These are phyloP conservation scores for Electrophaes corylata DNA, from an alignment of 2,888 invertebrate species.

Conservation along the genomic window DNA sequence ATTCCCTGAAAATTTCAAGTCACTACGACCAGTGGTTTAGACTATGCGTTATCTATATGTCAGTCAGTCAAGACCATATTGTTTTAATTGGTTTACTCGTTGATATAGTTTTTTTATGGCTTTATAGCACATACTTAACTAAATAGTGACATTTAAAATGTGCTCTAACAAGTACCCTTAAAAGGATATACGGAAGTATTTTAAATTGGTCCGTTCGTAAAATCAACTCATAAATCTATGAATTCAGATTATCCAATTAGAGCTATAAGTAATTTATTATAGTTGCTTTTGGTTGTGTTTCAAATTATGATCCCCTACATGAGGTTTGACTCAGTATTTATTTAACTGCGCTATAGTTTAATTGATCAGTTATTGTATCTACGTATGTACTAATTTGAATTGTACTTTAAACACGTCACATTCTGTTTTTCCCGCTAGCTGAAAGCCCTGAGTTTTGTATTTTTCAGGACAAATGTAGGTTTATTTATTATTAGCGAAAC, in stretches of 20 bases:
- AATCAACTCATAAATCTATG: conserved; percentile 39
- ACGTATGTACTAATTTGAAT: not conserved
- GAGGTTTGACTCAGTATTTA: not conserved
- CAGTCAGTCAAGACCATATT: too few relatives aligned
- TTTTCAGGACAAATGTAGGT: too few relatives aligned
- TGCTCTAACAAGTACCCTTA: conserved; percentile 22
- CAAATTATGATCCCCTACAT: conserved; percentile 12
- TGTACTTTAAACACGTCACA: too few relatives aligned
- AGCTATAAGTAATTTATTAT: conserved; percentile 44
- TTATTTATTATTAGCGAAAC: too few relatives aligned
- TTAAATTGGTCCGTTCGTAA: conserved; percentile 29
- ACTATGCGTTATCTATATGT: too few relatives aligned
- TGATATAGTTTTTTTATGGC: not conserved
- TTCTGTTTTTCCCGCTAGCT: too few relatives aligned
- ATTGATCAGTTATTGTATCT: not conserved
- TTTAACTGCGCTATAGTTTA: too few relatives aligned
- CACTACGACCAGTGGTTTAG: too few relatives aligned
- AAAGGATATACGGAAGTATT: conserved; percentile 34
- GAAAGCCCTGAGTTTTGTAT: too few relatives aligned
- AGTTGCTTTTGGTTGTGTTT: conserved; percentile 39
- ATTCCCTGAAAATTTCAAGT: too few relatives aligned
- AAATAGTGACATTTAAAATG: conserved; percentile 22
- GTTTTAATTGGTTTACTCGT: too few relatives aligned
- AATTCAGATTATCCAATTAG: conserved; percentile 47
- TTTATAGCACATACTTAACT: not conserved